These are phyloP conservation scores for Coturnix japonica DNA, from an alignment of 2,113 vertebrate species.

Conservation along the genomic window DNA sequence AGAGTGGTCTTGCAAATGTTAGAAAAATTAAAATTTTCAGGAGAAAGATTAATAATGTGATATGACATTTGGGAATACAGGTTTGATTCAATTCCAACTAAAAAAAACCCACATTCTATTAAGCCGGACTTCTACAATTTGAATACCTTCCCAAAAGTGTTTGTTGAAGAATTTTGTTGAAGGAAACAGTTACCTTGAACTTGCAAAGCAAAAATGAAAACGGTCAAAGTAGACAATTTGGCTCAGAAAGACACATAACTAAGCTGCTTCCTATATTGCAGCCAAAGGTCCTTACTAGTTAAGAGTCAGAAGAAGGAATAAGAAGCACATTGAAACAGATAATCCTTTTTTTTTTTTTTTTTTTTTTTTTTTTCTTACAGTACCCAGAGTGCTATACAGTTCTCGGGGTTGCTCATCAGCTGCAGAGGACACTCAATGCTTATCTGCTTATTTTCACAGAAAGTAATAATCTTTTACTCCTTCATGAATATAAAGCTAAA, in stretches of 20 bases:
- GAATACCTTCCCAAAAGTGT: neutral
- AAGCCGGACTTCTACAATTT: neutral
- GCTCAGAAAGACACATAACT: neutral
- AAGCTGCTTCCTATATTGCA: neutral
- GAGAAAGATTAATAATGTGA: neutral
- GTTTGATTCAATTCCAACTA: neutral
- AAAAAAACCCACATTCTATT: neutral
- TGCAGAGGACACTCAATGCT: slow-evolving; percentile 12
- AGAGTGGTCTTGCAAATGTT: neutral
- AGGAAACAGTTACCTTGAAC: neutral
- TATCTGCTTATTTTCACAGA: slow-evolving; percentile 25
- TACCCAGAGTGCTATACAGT: neutral
- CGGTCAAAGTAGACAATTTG: neutral
- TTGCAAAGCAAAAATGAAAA: slow-evolving; percentile 4
- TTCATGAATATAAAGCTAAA: slow-evolving; percentile 47
- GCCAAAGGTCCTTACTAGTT: neutral
- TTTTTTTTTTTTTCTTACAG: neutral
- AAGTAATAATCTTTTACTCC: slow-evolving; percentile 18
- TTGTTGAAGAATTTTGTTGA: neutral
- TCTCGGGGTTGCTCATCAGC: slow-evolving; percentile 15
- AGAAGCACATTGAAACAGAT: slow-evolving; percentile 18
- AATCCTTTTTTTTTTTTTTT: neutral
- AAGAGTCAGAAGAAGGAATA: neutral
- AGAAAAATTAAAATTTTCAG: neutral
- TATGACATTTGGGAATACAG: neutral